Base-by-base conservation (phyloP, 2,797 vertebrate genomes). In the Octomys mimax region DNA sequence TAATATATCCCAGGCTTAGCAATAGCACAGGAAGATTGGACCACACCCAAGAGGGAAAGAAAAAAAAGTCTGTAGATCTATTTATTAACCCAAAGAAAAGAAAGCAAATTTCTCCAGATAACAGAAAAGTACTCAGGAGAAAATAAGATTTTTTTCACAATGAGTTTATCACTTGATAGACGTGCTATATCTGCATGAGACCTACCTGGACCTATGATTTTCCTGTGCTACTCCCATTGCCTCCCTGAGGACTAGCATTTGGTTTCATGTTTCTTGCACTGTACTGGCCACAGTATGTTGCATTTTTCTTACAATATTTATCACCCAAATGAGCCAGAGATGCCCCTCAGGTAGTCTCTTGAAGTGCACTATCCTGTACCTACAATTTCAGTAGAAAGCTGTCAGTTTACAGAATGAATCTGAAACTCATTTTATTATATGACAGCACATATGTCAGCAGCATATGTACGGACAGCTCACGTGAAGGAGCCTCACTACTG, bases 11-110 rank as follows among this genome's bases (percentile, higher is more conserved):
- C 42, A 7, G 7, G 8, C 3, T 52, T 18, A 28, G 36, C 10
- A 12, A n/a, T 2, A 10, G 4, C 36, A 10, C 13, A 28, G 52
- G 42, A 19, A 5, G 16, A 3, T 24, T 21, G 22, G 54, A 24
- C 2, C 4, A 3, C n/a, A 28, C n/a, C 42, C 16, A 7, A 6
- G 18, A 13, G 26, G 11, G 42, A 33, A 2, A 19, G 16, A 33
- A 1, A 7, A 19, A 59, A n/a, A 2, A 42, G 49, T 39, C 57
- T 16, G 8, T 6, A 39, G 33, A 39, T 52, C 54, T 46, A 7
- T 39, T 22, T 19, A 28, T 21, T 19, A 33, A 26, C 49, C 82
- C 61, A 33, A 57, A 31, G 14, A 26, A 64, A 85, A 59, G 14
- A 26, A 64, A 85, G 52, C 18, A 2, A 62, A 64, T 46, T 70